A percentile compares a stretch with the other conserved stretches of the same genome.
These are phyloP conservation scores for Halcyon malimbica DNA, from an alignment of 2,113 vertebrate genomes.

Conservation along the genomic window DNA sequence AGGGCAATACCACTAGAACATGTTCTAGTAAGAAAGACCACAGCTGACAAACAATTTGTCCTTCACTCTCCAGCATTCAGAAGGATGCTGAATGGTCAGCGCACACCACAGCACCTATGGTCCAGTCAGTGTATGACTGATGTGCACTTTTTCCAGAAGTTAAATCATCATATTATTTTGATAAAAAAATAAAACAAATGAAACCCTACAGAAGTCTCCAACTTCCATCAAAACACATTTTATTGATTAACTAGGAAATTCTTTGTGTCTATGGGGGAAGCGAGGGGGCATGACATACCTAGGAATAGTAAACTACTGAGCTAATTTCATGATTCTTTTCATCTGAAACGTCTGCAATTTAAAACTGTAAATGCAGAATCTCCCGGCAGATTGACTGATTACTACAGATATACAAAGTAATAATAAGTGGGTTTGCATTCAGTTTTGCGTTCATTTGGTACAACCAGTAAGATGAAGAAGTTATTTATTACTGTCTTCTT, in stretches of 20 bases:
- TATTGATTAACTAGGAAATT: neutral
- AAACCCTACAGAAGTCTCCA: neutral
- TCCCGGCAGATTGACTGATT: neutral
- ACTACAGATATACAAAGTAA: neutral
- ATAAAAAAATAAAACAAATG: neutral
- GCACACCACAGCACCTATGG: accelerated
- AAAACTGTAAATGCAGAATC: neutral
- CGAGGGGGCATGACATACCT: neutral
- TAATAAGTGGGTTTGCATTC: neutral
- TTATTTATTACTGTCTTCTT: neutral
- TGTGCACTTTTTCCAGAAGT: neutral
- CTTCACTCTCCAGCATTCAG: neutral
- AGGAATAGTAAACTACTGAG: neutral
- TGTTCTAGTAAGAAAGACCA: neutral
- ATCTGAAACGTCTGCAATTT: neutral
- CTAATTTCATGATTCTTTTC: neutral
- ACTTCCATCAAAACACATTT: neutral
- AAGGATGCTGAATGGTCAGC: neutral
- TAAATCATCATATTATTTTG: neutral
- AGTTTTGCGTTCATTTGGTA: neutral
- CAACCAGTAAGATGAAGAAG: neutral
- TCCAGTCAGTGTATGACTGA: no score
- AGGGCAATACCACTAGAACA: neutral
- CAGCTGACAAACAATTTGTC: neutral
- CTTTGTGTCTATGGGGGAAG: neutral